Evolutionary conservation across 2,888 invertebrate species (phyloP).

Genomic region (Isotomurus palustris): DNA sequence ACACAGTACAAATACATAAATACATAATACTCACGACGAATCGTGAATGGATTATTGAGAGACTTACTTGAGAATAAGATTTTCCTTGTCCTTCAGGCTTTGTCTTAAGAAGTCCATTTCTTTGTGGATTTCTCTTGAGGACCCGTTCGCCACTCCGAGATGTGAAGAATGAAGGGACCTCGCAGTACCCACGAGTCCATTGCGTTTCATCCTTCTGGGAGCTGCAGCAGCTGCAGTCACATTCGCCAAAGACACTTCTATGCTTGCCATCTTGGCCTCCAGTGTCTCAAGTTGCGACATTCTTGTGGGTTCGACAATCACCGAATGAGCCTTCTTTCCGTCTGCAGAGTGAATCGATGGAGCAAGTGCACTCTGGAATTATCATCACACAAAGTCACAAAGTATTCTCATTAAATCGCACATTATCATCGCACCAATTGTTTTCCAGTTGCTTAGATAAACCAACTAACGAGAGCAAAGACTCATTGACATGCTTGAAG

Average conservation of each 20-base stretch:
- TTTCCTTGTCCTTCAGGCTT: conserved; percentile 73
- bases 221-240: conserved; percentile 21
- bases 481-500: no score
- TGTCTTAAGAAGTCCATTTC: conserved; percentile 66
- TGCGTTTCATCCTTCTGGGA: conserved; percentile 55
- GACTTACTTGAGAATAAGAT: conserved; percentile 68
- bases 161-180: conserved; percentile 45
- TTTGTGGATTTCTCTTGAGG: conserved; percentile 49
- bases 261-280: conserved; percentile 81
- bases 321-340: no score
- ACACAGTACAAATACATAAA: neutral
- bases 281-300: conserved; percentile 70
- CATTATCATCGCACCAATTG: neutral
- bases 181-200: conserved; percentile 50
- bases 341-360: no score
- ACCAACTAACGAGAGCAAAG: neutral
- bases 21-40: no score
- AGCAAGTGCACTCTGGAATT: no score
- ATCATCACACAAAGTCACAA: no score
- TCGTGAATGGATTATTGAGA: no score
- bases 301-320: conserved; percentile 53
- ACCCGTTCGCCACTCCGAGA: conserved; percentile 46
- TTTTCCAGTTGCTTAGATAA: neutral
- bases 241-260: conserved; percentile 71
- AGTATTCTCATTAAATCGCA: no score